phyloP scores from a whole-genome alignment of 1,140 invertebrate species.

The Chironomus tepperi region DNA sequence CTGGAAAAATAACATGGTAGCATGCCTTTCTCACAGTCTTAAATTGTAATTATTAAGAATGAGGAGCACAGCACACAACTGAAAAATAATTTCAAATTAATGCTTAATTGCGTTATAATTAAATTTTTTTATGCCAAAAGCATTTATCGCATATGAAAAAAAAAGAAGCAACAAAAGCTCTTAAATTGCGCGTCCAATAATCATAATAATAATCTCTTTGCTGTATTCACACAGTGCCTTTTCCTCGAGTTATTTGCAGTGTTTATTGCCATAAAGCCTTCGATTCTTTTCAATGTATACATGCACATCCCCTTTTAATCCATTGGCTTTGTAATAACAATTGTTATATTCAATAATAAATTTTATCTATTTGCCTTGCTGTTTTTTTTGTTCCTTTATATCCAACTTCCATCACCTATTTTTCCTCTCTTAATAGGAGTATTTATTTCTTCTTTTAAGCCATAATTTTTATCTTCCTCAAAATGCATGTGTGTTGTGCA shows the following conservation, averaged over 20 bases:
- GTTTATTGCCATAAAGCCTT: slow-evolving; percentile 1
- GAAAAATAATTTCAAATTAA: too few relatives aligned
- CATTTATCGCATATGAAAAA: background rate
- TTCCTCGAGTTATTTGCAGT: slow-evolving; percentile 12
- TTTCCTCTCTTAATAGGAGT: too few relatives aligned
- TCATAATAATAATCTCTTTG: too few relatives aligned
- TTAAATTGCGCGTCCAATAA: background rate
- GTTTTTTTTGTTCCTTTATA: background rate
- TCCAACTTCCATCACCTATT: too few relatives aligned
- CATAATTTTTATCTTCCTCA: background rate
- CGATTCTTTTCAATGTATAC: background rate
- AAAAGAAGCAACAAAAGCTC: background rate
- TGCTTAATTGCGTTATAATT: background rate
- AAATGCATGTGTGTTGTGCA: background rate
- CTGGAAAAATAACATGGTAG: too few relatives aligned
- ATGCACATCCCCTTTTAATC: background rate
- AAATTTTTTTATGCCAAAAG: background rate
- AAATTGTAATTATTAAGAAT: too few relatives aligned
- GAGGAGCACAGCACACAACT: too few relatives aligned
- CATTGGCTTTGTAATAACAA: background rate
- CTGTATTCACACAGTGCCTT: background rate
- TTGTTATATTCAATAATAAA: slow-evolving; percentile 15
- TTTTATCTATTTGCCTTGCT: slow-evolving; percentile 9
- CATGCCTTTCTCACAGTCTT: too few relatives aligned
- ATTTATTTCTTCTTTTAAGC: background rate